These are phyloP conservation scores for Sphinx pinastri DNA, from an alignment of 2,888 invertebrate species.

Conservation along the genomic window DNA sequence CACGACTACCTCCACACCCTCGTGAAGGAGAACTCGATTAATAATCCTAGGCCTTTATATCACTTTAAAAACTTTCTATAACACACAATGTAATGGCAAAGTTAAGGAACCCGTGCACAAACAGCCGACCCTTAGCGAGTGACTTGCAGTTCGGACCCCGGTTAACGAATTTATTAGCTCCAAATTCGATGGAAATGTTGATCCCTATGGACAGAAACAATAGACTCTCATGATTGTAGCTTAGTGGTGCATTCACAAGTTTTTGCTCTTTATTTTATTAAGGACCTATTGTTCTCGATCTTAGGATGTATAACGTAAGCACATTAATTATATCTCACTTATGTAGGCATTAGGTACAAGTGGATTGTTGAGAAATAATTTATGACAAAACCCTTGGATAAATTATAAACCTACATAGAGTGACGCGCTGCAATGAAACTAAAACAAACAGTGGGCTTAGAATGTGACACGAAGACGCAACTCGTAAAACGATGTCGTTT, in stretches of 20 bases:
- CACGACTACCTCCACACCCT: too few relatives aligned
- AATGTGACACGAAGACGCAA: too few relatives aligned
- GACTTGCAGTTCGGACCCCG: conserved; percentile 69
- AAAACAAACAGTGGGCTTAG: too few relatives aligned
- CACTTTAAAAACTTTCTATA: conserved; percentile 11
- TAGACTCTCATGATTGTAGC: not conserved
- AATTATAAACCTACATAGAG: too few relatives aligned
- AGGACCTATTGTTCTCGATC: too few relatives aligned
- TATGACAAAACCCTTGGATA: too few relatives aligned
- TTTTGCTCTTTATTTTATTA: conserved; percentile 9
- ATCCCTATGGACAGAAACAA: conserved; percentile 32
- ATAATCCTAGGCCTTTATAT: not conserved
- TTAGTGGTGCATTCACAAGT: not conserved
- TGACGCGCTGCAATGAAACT: too few relatives aligned
- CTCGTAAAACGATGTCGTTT: too few relatives aligned
- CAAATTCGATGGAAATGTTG: conserved; percentile 25
- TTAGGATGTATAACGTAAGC: too few relatives aligned
- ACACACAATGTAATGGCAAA: conserved; percentile 34
- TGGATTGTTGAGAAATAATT: too few relatives aligned
- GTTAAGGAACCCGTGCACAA: conserved; percentile 41
- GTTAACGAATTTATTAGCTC: conserved; percentile 61
- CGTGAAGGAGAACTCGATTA: not conserved
- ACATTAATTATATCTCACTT: too few relatives aligned
- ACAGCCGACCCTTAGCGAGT: conserved; percentile 38
- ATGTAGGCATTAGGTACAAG: too few relatives aligned